These are phyloP conservation scores for Cerceris rybyensis DNA, from an alignment of 2,888 invertebrate species.

Conservation along the genomic window DNA sequence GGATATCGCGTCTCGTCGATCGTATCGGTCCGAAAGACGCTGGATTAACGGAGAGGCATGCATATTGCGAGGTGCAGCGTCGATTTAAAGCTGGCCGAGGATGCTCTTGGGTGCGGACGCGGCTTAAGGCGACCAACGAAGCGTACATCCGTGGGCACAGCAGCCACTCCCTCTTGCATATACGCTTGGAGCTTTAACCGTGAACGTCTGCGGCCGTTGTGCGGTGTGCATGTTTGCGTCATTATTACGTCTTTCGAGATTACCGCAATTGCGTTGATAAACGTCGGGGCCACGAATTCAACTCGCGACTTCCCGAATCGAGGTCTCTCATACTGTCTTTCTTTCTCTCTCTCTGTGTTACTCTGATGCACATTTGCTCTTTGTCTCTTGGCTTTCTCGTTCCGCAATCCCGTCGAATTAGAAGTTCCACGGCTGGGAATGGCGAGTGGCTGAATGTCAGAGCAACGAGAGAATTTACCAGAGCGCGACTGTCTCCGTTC, in stretches of 20 bases:
- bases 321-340: slow-evolving; percentile 19
- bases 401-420: background rate
- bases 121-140: slow-evolving; percentile 72
- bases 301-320: slow-evolving; percentile 41
- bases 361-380: background rate
- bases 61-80: slow-evolving; percentile 13
- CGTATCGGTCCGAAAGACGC: slow-evolving; percentile 49
- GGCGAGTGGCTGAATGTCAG: slow-evolving; percentile 3
- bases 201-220: slow-evolving; percentile 52
- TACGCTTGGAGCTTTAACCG: slow-evolving; percentile 48
- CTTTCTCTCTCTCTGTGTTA: background rate
- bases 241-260: slow-evolving; percentile 59
- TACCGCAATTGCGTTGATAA: slow-evolving; percentile 58
- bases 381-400: background rate
- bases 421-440: slow-evolving; percentile 1
- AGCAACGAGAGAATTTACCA: background rate
- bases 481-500: background rate
- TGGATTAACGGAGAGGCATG: slow-evolving; percentile 28
- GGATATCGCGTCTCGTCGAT: slow-evolving; percentile 58
- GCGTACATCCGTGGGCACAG: slow-evolving; percentile 76
- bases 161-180: slow-evolving; percentile 67
- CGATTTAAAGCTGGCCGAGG: slow-evolving; percentile 36
- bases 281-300: slow-evolving; percentile 44
- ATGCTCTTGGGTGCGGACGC: slow-evolving; percentile 57
- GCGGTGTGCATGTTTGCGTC: slow-evolving; percentile 30